Evolutionary conservation across 2,797 vertebrate genomes (phyloP).

Genomic region (Tapera naevia): DNA sequence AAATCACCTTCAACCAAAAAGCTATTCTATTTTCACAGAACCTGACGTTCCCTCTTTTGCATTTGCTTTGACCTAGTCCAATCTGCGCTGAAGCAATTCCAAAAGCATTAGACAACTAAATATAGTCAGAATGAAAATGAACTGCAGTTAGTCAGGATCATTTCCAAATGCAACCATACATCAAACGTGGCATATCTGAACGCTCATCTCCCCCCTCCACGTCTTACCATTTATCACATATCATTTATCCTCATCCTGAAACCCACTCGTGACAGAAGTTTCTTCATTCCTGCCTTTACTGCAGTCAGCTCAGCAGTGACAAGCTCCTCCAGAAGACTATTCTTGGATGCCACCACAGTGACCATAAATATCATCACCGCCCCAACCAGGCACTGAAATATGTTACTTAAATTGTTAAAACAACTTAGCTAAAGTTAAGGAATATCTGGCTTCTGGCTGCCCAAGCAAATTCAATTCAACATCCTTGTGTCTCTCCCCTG

Average conservation of each 20-base stretch:
- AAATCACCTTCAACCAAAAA: neutral
- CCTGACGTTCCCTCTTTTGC: neutral
- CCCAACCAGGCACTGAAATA: constrained; percentile 24
- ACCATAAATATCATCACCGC: constrained; percentile 47
- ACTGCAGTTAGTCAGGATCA: constrained; percentile 37
- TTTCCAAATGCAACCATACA: constrained; percentile 2
- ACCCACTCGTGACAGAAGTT: constrained; percentile 60
- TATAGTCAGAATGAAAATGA: neutral
- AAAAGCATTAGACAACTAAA: neutral
- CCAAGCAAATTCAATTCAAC: neutral
- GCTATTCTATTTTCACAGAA: neutral
- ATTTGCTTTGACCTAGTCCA: constrained; percentile 6
- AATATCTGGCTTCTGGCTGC: neutral
- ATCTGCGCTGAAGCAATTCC: neutral
- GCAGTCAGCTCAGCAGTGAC: constrained; percentile 25
- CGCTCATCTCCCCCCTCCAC: neutral
- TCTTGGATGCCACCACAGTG: constrained; percentile 26
- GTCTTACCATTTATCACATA: constrained; percentile 23
- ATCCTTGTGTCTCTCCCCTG: neutral
- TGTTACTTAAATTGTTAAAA: neutral
- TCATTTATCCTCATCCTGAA: constrained; percentile 48
- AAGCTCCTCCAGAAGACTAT: constrained; percentile 64
- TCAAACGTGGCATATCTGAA: constrained; percentile 6
- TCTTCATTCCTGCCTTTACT: constrained; percentile 33
- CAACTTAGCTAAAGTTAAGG: constrained; percentile 7